phyloP scores from a whole-genome alignment of 2,888 invertebrate genomes.

The Anorthoa munda region DNA sequence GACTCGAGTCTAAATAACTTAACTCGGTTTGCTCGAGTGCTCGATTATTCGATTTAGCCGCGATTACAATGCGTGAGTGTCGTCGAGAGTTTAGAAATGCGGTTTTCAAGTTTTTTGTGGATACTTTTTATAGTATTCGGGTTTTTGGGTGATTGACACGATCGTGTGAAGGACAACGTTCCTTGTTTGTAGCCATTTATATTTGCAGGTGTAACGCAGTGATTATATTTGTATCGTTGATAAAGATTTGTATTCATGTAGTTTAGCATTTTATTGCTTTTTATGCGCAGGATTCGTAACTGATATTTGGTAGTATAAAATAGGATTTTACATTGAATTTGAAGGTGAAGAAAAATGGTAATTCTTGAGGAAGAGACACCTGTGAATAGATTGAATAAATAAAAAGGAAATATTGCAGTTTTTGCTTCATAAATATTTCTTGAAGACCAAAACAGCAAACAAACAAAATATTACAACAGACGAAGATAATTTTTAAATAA shows the following conservation, averaged over 20 bases:
- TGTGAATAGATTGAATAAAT: neutral
- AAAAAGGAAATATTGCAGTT: neutral
- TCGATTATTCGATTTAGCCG: constrained; percentile 87
- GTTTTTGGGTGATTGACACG: constrained; percentile 68
- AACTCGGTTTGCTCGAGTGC: constrained; percentile 87
- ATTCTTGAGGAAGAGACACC: constrained; percentile 4
- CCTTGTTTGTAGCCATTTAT: constrained; percentile 57
- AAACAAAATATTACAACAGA: neutral
- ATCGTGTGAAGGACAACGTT: constrained; percentile 53
- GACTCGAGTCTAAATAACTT: constrained; percentile 85
- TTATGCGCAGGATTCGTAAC: constrained; percentile 39
- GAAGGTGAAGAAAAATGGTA: constrained; percentile 18
- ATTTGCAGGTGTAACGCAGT: constrained; percentile 55
- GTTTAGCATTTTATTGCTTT: constrained; percentile 54
- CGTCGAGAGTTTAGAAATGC: constrained; percentile 77
- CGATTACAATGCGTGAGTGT: constrained; percentile 87
- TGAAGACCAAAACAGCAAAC: neutral
- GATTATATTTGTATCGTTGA: constrained; percentile 68
- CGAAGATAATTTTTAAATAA: neutral
- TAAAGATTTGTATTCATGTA: constrained; percentile 62
- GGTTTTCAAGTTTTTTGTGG: constrained; percentile 73
- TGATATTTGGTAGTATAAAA: constrained; percentile 38
- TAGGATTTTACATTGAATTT: constrained; percentile 23
- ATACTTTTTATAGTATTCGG: constrained; percentile 60
- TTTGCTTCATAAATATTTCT: neutral